phyloP scores from a whole-genome alignment of 1,140 invertebrate species.

The Belonocnema kinseyi region DNA sequence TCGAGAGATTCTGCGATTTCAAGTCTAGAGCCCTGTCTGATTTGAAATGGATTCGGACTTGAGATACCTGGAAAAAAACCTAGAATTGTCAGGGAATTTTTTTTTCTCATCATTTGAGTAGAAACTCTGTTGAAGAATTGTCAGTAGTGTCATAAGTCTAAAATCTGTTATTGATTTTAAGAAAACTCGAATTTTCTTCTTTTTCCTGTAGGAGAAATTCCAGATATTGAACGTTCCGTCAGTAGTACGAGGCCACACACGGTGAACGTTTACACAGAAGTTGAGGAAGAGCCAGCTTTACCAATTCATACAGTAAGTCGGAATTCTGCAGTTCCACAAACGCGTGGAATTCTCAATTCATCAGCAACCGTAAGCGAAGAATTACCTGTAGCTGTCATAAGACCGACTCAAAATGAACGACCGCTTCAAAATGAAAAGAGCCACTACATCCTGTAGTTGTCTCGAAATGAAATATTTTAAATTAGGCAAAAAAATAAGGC shows the following conservation, averaged over 20 bases:
- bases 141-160: too few species aligned
- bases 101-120: too few species aligned
- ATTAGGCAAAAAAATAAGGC: not conserved
- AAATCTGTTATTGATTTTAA: too few species aligned
- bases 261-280: constrained; percentile 58
- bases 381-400: constrained; percentile 6
- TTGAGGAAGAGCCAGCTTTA: constrained; percentile 49
- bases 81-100: too few species aligned
- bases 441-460: not conserved
- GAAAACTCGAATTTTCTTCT: not conserved
- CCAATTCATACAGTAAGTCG: not conserved
- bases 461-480: not conserved
- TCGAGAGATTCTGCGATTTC: too few species aligned
- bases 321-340: not conserved
- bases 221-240: constrained; percentile 64
- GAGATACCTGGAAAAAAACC: too few species aligned
- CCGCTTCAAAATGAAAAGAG: not conserved
- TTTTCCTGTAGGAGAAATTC: constrained; percentile 61
- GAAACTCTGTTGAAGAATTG: too few species aligned
- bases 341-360: not conserved
- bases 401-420: not conserved
- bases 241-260: constrained; percentile 66
- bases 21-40: too few species aligned
- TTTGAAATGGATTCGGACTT: too few species aligned
- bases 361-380: not conserved